Evolutionary conservation across 2,888 invertebrate species (phyloP).

Genomic region (Arge pagana): DNA sequence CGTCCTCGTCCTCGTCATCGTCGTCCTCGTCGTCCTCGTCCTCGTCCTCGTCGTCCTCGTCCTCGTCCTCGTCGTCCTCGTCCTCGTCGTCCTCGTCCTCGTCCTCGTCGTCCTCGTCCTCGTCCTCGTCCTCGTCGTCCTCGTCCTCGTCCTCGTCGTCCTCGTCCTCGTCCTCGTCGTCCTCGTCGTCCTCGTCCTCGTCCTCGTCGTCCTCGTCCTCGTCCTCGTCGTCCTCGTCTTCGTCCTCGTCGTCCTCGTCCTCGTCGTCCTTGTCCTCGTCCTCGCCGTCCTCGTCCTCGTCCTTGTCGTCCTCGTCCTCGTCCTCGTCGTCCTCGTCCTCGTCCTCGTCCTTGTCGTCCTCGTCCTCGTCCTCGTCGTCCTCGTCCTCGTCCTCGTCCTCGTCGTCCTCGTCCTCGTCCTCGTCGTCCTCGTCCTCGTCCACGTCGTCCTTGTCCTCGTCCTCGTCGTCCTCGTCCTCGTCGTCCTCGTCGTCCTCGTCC

Average conservation of each 20-base stretch:
- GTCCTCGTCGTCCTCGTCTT: constrained; percentile 1
- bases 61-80: not conserved
- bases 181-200: not conserved
- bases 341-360: no score
- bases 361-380: not conserved
- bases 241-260: no score
- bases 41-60: not conserved
- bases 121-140: not conserved
- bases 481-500: not conserved
- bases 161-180: not conserved
- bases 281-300: no score
- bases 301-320: no score
- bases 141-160: not conserved
- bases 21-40: not conserved
- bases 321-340: not conserved
- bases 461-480: not conserved
- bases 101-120: not conserved
- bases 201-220: not conserved
- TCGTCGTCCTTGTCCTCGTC: no score
- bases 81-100: not conserved
- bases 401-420: not conserved
- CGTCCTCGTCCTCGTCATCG: not conserved
- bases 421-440: not conserved
- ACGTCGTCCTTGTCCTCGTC: no score
- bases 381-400: not conserved